Evolutionary conservation across 1,140 invertebrate genomes (phyloP).

Genomic region (Drosophila busckii): DNA sequence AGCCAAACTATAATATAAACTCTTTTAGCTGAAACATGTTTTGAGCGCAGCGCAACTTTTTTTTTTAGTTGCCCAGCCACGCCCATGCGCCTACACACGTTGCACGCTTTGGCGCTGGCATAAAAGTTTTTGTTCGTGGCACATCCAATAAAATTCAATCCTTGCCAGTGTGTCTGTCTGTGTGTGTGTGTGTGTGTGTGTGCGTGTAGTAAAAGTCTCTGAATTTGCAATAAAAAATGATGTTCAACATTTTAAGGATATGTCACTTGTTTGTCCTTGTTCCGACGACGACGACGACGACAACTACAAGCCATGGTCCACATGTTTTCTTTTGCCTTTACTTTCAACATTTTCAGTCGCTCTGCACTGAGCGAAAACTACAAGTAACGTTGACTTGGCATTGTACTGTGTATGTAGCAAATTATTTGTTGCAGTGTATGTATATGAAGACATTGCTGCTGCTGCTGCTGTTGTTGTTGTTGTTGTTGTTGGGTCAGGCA

Average conservation of each 20-base stretch:
- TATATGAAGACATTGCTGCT: neutral
- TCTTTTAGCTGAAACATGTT: conserved; percentile 42
- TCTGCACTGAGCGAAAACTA: no score
- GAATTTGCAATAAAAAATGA: conserved; percentile 50
- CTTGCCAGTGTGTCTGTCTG: conserved; percentile 3
- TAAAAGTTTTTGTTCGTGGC: no score
- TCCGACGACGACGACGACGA: no score
- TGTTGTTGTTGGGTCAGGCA: conserved; percentile 23
- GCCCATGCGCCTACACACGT: conserved; percentile 13
- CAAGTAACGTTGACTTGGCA: no score
- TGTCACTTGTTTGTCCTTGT: conserved; percentile 52
- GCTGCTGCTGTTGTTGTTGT: neutral
- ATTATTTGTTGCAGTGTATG: neutral
- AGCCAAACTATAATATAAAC: conserved; percentile 43
- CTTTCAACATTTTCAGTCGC: no score
- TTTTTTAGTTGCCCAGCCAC: conserved; percentile 16
- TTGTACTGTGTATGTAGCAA: neutral
- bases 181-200: conserved; percentile 3
- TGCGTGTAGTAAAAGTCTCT: conserved; percentile 22
- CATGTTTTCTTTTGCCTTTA: conserved; percentile 25
- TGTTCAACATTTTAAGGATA: conserved; percentile 49
- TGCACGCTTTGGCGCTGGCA: no score
- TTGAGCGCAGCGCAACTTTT: conserved; percentile 26
- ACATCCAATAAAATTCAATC: conserved; percentile 1
- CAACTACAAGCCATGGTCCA: conserved; percentile 22